Evolutionary conservation across 2,113 vertebrate genomes (phyloP).

Genomic region (Ameiurus melas): DNA sequence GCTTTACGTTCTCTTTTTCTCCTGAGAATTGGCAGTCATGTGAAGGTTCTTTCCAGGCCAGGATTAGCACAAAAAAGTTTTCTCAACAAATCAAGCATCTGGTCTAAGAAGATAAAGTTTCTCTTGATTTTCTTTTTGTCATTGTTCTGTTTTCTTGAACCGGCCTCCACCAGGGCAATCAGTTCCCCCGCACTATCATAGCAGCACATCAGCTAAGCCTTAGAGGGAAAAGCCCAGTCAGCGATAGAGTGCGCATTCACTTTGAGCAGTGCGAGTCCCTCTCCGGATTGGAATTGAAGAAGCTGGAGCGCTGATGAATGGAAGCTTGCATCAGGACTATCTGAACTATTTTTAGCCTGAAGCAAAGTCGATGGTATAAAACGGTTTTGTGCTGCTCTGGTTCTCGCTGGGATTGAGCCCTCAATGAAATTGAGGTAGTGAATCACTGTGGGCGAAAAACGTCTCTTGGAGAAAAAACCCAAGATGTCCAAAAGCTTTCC

Average conservation of each 20-base stretch:
- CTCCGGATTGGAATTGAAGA: slow-evolving; percentile 19
- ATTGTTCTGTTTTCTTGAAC: slow-evolving; percentile 16
- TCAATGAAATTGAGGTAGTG: not conserved
- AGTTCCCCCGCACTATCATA: slow-evolving; percentile 25
- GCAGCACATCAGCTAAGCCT: slow-evolving; percentile 27
- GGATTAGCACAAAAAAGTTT: not conserved
- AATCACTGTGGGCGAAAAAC: not conserved
- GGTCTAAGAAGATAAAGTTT: slow-evolving; percentile 22
- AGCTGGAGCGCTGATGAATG: slow-evolving; percentile 32
- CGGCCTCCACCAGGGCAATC: slow-evolving; percentile 42
- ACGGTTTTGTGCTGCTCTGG: slow-evolving; percentile 11
- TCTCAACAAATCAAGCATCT: not conserved
- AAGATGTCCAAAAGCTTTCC: not conserved
- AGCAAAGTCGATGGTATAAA: slow-evolving; percentile 10
- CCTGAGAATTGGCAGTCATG: not conserved
- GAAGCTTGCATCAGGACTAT: slow-evolving; percentile 22
- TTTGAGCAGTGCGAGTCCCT: slow-evolving; percentile 6
- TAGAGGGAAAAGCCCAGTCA: slow-evolving; percentile 38
- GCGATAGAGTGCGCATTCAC: slow-evolving; percentile 34
- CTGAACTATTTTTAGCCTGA: slow-evolving; percentile 43
- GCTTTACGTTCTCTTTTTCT: not conserved
- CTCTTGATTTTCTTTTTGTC: slow-evolving; percentile 25
- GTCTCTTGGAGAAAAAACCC: not conserved
- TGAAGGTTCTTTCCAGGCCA: not conserved
- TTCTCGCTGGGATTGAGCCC: not conserved